Base-by-base conservation (phyloP, 2,113 vertebrate species). In the rabbit (Oryctolagus cuniculus) region DNA sequence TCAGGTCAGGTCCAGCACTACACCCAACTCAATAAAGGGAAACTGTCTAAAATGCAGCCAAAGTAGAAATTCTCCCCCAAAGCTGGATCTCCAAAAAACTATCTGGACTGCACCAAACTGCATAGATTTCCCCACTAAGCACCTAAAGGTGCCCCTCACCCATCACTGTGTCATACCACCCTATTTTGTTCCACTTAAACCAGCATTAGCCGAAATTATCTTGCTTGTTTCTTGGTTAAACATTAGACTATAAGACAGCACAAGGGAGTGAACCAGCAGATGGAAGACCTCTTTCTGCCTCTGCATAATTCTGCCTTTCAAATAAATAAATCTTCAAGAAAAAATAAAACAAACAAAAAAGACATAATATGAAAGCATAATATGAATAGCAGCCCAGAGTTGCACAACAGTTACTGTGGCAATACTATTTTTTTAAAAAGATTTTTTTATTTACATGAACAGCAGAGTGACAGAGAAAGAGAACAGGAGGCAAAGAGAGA, bases 21-120 rank as follows among this genome's bases (percentile, higher is more conserved):
- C 8, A 81, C 16, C 13, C 85, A 58, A 25, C 27, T 90, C 67
- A 44, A 44, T 44, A 44, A 44, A 44, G 44, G 51, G 34, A 93
- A 89, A 49, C 6, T 86, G 51, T n/a, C 72, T 79, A 87, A 92
- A 94, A 61, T 36, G 36, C 66, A 83, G 77, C 55, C 74, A 77
- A 95, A 93, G 19, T 25, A 90, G 64, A 90, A 73, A 94, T 24
- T 84, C 82, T 24, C 55, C 66, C 77, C 34, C 34, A 87, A 79
- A 78, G 61, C 77, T 74, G 51, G 49, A 88, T 53, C 53, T 94
- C 70, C 34, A 63, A 86, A 72, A 81, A 90, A 53, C 49, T 78
- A 93, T 16, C 44, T 51, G 24, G 69, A 72, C 49, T 49, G 5
- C 75, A 87, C 7, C 75, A 95, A 74, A 79, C 31, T 49, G 78